phyloP scores from a whole-genome alignment of 30 jellyfish, hydroid and myxozoan species.

The Hydractinia echinata region DNA sequence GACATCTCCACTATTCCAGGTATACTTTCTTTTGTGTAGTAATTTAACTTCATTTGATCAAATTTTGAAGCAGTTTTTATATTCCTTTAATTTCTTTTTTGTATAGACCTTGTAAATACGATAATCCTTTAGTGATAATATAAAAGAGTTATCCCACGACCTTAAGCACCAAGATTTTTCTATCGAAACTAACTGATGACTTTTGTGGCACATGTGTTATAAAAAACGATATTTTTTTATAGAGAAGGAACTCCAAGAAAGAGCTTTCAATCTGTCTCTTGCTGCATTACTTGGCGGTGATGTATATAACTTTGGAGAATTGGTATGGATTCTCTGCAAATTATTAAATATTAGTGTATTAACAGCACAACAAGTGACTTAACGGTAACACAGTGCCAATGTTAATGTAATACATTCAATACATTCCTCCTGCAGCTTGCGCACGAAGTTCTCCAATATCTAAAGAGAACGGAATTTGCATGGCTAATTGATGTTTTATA shows the following conservation, averaged over 20 bases:
- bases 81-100: too few species aligned
- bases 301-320: slow-evolving; percentile 85
- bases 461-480: slow-evolving; percentile 61
- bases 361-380: too few species aligned
- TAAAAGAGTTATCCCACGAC: too few species aligned
- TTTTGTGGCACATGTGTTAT: too few species aligned
- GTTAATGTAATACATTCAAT: too few species aligned
- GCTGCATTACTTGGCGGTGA: slow-evolving; percentile 94
- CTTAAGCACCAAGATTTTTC: too few species aligned
- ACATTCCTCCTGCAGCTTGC: slow-evolving; percentile 50
- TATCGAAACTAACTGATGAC: too few species aligned
- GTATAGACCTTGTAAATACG: too few species aligned
- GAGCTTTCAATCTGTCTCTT: slow-evolving; percentile 74
- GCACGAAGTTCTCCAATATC: slow-evolving; percentile 63
- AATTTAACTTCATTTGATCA: too few species aligned
- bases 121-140: too few species aligned
- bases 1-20: slow-evolving; percentile 58
- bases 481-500: slow-evolving; percentile 78
- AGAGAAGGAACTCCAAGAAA: slow-evolving; percentile 62
- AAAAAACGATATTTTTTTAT: not conserved
- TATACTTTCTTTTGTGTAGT: not conserved
- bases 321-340: slow-evolving; percentile 40
- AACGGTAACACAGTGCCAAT: too few species aligned
- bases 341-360: not conserved
- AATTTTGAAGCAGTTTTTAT: too few species aligned